Evolutionary conservation across 2,797 vertebrate genomes (phyloP).

Genomic region (Poecilia wingei): DNA sequence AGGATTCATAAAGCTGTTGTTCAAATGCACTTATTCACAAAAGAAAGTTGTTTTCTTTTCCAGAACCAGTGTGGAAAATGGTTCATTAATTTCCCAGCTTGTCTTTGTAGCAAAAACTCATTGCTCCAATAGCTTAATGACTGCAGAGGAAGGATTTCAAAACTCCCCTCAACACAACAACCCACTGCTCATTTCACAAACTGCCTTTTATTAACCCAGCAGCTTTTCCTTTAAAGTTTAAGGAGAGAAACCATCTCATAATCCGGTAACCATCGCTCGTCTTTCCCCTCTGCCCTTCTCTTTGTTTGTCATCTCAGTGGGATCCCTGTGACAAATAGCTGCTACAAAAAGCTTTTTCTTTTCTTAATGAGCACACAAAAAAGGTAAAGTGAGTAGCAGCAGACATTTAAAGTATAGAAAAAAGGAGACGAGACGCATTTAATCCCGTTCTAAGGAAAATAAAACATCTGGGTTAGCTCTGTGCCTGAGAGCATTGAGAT

Average conservation of each 20-base stretch:
- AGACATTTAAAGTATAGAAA: constrained; percentile 40
- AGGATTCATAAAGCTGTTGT: constrained; percentile 11
- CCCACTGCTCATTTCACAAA: constrained; percentile 59
- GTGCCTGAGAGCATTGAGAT: constrained; percentile 70
- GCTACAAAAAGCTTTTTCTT: constrained; percentile 39
- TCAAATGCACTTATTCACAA: constrained; percentile 8
- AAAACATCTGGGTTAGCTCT: constrained; percentile 72
- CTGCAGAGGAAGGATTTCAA: constrained; percentile 63
- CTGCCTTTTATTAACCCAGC: constrained; percentile 64
- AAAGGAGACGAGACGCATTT: constrained; percentile 53
- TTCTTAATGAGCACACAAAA: constrained; percentile 32
- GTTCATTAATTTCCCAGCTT: constrained; percentile 35
- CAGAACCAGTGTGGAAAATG: constrained; percentile 6
- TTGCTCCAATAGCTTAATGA: constrained; percentile 62
- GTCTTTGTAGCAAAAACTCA: constrained; percentile 57
- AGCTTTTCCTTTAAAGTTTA: constrained; percentile 63
- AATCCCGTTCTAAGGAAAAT: constrained; percentile 62
- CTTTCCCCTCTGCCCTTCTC: constrained; percentile 38
- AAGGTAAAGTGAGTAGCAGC: constrained; percentile 15
- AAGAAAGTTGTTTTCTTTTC: background rate
- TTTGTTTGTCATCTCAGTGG: constrained; percentile 62
- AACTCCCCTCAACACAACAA: constrained; percentile 58
- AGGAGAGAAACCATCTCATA: constrained; percentile 63
- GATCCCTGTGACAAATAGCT: constrained; percentile 55
- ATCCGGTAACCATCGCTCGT: constrained; percentile 39